Base-by-base conservation (phyloP, 2,113 vertebrate genomes). In the Clinocottus analis region DNA sequence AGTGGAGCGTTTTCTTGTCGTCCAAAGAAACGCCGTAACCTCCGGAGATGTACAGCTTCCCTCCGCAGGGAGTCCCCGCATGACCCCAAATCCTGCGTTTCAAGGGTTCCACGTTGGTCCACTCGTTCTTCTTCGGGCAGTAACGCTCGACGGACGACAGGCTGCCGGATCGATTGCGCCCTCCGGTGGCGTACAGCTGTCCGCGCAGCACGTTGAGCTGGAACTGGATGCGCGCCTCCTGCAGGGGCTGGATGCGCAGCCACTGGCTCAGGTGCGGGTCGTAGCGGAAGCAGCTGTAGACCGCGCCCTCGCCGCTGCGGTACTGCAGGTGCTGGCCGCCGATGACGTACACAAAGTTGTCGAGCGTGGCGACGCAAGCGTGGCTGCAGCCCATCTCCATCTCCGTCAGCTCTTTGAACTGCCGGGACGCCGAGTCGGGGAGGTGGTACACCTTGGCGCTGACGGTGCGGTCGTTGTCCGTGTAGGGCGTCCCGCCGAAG, bases 31-130 rank as follows among this genome's bases (percentile, higher is more conserved):
- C 95, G 0, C 98, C 98, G 0, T 99, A 99, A 4, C 98, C 98
- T 0, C 98, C 98, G 0, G 98, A 98, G 65, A 99, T 93, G 51
- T 99, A 99, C 0, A 99, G 89, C 60, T 85, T 96, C 25, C 95
- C 96, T 0, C 94, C 94, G 0, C 85, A 95, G 0, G 96, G 83
- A 2, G 96, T 96, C 0, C 97, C 98, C 0, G 98, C 98, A 0
- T 99, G 98, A 10, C 98, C 98, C 98, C 98, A 99, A 17, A 97
- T 97, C 83, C 98, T 95, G 72, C 97, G 97, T 78, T 96, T 98
- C 27, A 99, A 88, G 0, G 97, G 96, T 73, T 98, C 97, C 19
- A 95, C 97, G 0, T 95, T 96, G 1, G 85, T 96, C 98, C 98
- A 99, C 90, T 96, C 94, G 0, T 99, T 98, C 58, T 92, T 95